A percentile compares a stretch with the other conserved stretches of the same genome.
These are phyloP conservation scores for Ardeotis arabs DNA, from an alignment of 2,113 vertebrate genomes.

Conservation along the genomic window DNA sequence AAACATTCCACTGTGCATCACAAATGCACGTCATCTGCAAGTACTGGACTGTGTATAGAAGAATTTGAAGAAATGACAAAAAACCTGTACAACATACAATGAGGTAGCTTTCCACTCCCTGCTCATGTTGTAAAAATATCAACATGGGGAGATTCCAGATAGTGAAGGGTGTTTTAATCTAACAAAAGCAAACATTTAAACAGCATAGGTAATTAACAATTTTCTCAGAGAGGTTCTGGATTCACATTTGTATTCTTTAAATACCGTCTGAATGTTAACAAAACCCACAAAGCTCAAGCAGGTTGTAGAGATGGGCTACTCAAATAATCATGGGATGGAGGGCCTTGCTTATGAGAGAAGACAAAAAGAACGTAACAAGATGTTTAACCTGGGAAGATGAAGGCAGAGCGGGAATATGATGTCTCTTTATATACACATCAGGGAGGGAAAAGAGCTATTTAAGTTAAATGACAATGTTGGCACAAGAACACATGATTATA, in stretches of 20 bases:
- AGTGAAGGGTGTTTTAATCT: background rate
- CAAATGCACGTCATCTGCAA: background rate
- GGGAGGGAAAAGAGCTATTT: background rate
- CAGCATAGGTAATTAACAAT: background rate
- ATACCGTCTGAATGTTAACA: background rate
- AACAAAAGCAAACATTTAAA: background rate
- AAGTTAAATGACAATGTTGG: conserved; percentile 11
- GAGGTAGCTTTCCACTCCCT: background rate
- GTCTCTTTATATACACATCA: background rate
- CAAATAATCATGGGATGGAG: background rate
- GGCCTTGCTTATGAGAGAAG: background rate
- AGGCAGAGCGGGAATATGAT: background rate
- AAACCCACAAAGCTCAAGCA: background rate
- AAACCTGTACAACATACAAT: background rate
- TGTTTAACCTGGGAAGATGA: background rate
- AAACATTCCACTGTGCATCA: background rate
- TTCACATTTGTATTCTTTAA: background rate
- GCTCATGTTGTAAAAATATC: background rate
- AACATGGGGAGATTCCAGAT: background rate
- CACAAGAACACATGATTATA: background rate
- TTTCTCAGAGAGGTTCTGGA: background rate
- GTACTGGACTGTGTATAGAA: background rate
- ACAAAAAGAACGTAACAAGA: background rate
- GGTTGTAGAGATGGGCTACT: background rate
- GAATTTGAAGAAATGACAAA: background rate